Conservation (phyloP, 2,113 vertebrate species). For the Puntigrus tetrazona region DNA sequence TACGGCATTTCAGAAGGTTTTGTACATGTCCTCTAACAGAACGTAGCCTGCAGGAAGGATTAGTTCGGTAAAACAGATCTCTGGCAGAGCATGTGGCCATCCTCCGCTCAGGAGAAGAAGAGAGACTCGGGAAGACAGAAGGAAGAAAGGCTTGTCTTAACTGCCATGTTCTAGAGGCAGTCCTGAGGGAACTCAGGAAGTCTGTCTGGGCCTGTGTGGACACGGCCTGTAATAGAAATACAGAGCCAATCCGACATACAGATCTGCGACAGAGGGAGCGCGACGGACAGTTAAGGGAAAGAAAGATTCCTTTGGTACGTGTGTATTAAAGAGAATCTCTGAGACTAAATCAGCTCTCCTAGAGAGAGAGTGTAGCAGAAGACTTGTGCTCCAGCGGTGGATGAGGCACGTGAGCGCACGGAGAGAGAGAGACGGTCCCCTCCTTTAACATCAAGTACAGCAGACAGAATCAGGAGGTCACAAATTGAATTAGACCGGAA, state of each 20-base stretch:
- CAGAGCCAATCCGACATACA: slow-evolving; percentile 60
- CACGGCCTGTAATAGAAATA: slow-evolving; percentile 65
- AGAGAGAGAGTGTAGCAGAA: neutral
- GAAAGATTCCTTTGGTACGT: neutral
- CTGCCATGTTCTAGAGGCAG: slow-evolving; percentile 11
- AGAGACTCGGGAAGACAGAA: slow-evolving; percentile 21
- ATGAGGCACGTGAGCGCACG: neutral
- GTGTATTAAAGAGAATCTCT: neutral
- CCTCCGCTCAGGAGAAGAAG: slow-evolving; percentile 27
- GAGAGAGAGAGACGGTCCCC: neutral
- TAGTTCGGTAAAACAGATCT: neutral
- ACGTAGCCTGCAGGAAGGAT: slow-evolving; percentile 26
- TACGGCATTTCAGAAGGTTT: neutral
- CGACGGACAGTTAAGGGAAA: slow-evolving; percentile 36
- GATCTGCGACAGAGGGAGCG: slow-evolving; percentile 60
- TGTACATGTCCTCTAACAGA: slow-evolving; percentile 14
- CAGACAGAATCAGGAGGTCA: slow-evolving; percentile 75
- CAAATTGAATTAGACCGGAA: slow-evolving; percentile 82
- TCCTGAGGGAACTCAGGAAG: slow-evolving; percentile 31
- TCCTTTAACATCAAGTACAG: slow-evolving; percentile 51
- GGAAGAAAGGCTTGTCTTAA: slow-evolving; percentile 23
- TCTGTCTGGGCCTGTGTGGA: slow-evolving; percentile 61
- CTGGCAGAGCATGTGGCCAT: neutral
- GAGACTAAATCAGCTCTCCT: neutral
- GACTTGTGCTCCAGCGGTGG: neutral